These are phyloP conservation scores for Tupaia tana DNA, from an alignment of 2,113 vertebrate species.

Conservation along the genomic window DNA sequence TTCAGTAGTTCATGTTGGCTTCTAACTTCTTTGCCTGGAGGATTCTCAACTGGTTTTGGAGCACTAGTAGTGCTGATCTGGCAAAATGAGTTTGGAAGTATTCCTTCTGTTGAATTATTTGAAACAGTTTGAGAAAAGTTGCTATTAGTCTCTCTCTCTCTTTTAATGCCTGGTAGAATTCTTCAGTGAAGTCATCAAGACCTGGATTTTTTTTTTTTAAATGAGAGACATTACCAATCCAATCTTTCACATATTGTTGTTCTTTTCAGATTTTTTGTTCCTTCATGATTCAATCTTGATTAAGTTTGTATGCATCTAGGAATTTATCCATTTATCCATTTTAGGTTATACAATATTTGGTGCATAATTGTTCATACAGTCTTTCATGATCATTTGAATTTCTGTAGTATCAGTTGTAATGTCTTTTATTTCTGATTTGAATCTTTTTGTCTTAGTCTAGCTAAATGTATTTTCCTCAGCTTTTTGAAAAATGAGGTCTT, in stretches of 20 bases:
- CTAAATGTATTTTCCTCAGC: too few species aligned
- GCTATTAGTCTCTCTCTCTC: not conserved
- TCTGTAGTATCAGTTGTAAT: not conserved
- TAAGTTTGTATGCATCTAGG: not conserved
- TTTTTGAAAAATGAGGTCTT: too few species aligned
- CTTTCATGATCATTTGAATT: not conserved
- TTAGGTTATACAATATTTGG: not conserved
- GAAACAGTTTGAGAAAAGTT: too few species aligned
- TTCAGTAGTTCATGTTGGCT: too few species aligned
- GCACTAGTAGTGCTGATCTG: too few species aligned
- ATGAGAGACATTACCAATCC: not conserved
- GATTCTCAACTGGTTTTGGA: too few species aligned
- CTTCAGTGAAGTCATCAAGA: not conserved
- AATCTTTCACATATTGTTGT: not conserved
- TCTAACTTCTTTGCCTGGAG: too few species aligned
- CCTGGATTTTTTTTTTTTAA: not conserved
- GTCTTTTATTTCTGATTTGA: not conserved
- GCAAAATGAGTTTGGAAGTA: too few species aligned
- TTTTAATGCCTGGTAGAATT: not conserved
- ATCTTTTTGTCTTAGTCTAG: not conserved
- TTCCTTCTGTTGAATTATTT: too few species aligned
- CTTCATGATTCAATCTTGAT: not conserved
- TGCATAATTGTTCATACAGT: not conserved
- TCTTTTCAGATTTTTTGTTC: not conserved
- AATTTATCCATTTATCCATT: not conserved